Conservation (phyloP, 2,888 invertebrate species). For the Trichogramma evanescens region DNA sequence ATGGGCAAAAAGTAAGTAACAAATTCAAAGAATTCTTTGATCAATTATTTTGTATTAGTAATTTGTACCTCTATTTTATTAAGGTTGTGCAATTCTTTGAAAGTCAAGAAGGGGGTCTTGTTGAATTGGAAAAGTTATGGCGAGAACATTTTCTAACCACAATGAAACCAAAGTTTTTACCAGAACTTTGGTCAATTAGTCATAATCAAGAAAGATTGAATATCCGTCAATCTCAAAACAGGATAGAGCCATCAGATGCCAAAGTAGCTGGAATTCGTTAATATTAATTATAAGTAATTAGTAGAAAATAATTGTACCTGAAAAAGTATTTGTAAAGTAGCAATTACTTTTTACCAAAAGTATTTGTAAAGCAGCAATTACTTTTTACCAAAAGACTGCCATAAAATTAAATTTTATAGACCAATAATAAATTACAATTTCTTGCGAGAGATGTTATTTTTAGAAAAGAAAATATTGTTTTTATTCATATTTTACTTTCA, state of each 20-base stretch:
- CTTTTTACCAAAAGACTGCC: constrained; percentile 33
- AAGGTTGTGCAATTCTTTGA: constrained; percentile 57
- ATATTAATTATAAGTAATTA: not conserved
- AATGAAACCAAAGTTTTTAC: constrained; percentile 68
- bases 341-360: constrained; percentile 34
- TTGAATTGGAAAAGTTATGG: constrained; percentile 67
- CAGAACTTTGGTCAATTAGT: constrained; percentile 68
- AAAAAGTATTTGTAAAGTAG: constrained; percentile 39
- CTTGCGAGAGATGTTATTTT: not conserved
- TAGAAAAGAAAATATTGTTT: constrained; percentile 10
- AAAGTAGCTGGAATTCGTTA: constrained; percentile 34
- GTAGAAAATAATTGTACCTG: constrained; percentile 21
- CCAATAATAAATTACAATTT: constrained; percentile 13
- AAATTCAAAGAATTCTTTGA: not conserved
- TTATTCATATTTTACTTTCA: not conserved
- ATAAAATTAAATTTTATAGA: constrained; percentile 20
- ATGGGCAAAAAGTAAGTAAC: constrained; percentile 35
- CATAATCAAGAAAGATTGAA: constrained; percentile 60
- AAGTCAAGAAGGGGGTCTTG: constrained; percentile 53
- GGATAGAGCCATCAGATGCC: constrained; percentile 41
- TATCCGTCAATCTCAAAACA: constrained; percentile 39
- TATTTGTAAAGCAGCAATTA: constrained; percentile 40
- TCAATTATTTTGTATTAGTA: not conserved
- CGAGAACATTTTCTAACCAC: constrained; percentile 64
- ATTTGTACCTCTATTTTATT: constrained; percentile 5